phyloP scores from a whole-genome alignment of 2,797 vertebrate species.

The Novumbra hubbsi region DNA sequence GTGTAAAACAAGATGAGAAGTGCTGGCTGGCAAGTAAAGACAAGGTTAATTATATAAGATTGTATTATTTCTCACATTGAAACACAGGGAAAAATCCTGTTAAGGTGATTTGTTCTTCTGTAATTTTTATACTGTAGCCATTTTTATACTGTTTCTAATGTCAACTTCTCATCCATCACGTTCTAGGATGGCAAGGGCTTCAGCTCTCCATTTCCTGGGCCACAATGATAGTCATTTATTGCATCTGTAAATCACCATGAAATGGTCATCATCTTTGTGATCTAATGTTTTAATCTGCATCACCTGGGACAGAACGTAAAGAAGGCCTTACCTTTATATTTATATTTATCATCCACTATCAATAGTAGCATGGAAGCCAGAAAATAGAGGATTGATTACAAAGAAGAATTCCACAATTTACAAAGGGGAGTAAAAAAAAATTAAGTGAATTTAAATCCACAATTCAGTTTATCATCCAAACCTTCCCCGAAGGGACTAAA shows the following conservation, averaged over 20 bases:
- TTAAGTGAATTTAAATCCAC: conserved; percentile 16
- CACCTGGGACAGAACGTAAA: conserved; percentile 4
- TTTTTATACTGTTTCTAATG: background rate
- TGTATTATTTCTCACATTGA: background rate
- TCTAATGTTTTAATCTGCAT: conserved; percentile 45
- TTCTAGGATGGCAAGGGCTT: conserved; percentile 9
- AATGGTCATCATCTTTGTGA: conserved; percentile 27
- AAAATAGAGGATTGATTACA: conserved; percentile 43
- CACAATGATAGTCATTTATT: conserved; percentile 27
- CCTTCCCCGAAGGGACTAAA: conserved; percentile 20
- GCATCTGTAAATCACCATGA: conserved; percentile 28
- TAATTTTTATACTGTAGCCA: background rate
- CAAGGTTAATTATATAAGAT: conserved; percentile 12
- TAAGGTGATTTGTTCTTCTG: conserved; percentile 1
- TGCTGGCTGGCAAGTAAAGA: conserved; percentile 6
- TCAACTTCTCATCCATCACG: conserved; percentile 20
- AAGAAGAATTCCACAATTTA: conserved; percentile 30
- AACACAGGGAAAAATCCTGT: background rate
- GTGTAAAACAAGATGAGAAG: conserved; percentile 18
- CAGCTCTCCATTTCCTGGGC: conserved; percentile 15
- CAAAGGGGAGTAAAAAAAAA: conserved; percentile 36
- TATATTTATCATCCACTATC: conserved; percentile 43
- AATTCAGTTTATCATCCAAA: conserved; percentile 21
- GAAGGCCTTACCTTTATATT: conserved; percentile 32
- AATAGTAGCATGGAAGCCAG: conserved; percentile 20